Evolutionary conservation across 2,797 vertebrate genomes (phyloP).

Genomic region (Xiphorhynchus erythropygius): DNA sequence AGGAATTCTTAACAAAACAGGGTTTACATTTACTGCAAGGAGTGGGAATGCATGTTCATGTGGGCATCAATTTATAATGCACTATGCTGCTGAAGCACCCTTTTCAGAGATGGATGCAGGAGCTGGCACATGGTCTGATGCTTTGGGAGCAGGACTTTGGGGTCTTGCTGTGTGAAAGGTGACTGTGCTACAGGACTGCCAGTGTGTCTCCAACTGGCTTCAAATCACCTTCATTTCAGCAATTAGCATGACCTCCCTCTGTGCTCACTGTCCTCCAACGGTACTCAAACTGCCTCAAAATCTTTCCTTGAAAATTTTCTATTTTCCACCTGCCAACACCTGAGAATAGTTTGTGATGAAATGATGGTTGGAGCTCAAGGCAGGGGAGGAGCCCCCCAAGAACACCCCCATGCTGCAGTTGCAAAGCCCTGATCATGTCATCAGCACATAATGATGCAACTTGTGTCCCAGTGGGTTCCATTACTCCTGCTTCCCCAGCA

Average conservation of each 20-base stretch:
- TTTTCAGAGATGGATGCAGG: not conserved
- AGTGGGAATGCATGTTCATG: not conserved
- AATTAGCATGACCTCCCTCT: not conserved
- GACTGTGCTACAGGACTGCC: not conserved
- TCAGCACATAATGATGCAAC: not conserved
- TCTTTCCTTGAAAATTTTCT: not conserved
- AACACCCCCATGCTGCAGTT: not conserved
- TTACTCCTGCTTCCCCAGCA: conserved; percentile 24
- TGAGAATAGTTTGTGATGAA: not conserved
- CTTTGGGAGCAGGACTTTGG: not conserved
- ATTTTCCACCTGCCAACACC: not conserved
- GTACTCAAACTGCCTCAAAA: not conserved
- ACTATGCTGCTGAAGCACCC: not conserved
- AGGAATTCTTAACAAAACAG: conserved; percentile 12
- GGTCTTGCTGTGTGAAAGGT: conserved; percentile 27
- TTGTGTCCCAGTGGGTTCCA: conserved; percentile 5
- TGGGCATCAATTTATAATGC: conserved; percentile 35
- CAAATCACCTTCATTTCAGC: conserved; percentile 7
- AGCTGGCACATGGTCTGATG: not conserved
- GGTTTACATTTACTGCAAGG: not conserved
- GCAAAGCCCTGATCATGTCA: not conserved
- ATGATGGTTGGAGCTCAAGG: not conserved
- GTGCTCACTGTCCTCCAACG: not conserved
- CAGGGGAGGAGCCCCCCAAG: not conserved
- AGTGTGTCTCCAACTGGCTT: not conserved